Conservation (phyloP, 2,888 invertebrate genomes). For the Acronicta aceris region DNA sequence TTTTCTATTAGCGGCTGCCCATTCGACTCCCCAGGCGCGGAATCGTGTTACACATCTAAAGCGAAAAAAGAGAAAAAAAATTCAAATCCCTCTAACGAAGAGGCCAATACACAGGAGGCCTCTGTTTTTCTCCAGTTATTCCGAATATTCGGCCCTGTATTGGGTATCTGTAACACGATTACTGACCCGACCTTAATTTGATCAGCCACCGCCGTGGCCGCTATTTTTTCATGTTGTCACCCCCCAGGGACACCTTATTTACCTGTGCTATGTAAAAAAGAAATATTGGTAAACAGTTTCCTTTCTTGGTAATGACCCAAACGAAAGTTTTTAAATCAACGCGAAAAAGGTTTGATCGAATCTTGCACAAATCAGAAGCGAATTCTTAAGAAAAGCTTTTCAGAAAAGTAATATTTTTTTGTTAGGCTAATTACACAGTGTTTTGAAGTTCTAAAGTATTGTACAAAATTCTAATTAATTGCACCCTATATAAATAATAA, state of each 20-base stretch:
- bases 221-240: constrained; percentile 74
- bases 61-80: constrained; percentile 73
- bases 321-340: constrained; percentile 37
- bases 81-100: constrained; percentile 87
- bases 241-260: constrained; percentile 72
- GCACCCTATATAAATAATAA: constrained; percentile 40
- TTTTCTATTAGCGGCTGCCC: constrained; percentile 86
- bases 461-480: constrained; percentile 23
- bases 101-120: constrained; percentile 83
- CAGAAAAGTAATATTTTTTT: not conserved
- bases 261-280: constrained; percentile 66
- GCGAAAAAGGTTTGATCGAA: constrained; percentile 10
- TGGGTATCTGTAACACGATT: constrained; percentile 88
- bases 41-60: constrained; percentile 83
- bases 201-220: constrained; percentile 78
- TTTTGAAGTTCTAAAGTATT: not conserved
- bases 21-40: constrained; percentile 73
- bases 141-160: constrained; percentile 81
- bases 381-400: not conserved
- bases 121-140: constrained; percentile 83
- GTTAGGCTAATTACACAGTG: not conserved
- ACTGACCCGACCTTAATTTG: constrained; percentile 88
- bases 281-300: constrained; percentile 54
- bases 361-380: not conserved
- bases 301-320: constrained; percentile 41